A percentile compares a stretch with the other conserved stretches of the same genome.
Evolutionary conservation across 2,797 vertebrate species (phyloP).

Genomic region (Telmatherina bonti): DNA sequence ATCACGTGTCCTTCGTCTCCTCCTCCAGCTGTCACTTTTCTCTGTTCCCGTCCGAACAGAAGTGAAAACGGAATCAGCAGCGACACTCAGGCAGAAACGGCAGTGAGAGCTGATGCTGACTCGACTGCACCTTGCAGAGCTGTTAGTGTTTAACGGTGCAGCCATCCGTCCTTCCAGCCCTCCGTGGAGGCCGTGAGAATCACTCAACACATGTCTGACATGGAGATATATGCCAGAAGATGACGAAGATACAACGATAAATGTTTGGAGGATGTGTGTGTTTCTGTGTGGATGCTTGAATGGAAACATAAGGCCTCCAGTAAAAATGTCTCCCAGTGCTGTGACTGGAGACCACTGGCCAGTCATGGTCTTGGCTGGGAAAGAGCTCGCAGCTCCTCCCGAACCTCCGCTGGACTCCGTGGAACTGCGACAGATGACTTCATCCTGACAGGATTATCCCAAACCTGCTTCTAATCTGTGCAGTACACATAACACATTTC

Average conservation of each 20-base stretch:
- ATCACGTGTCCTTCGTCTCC: too few species aligned
- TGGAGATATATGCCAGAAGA: conserved; percentile 67
- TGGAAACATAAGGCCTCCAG: conserved; percentile 75
- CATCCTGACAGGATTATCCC: conserved; percentile 93
- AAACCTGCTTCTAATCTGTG: conserved; percentile 95
- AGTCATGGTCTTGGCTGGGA: conserved; percentile 90
- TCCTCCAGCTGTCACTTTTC: too few species aligned
- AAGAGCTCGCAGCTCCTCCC: conserved; percentile 70
- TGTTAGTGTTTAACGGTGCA: conserved; percentile 68
- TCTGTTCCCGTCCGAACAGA: too few species aligned
- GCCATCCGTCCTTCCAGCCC: conserved; percentile 58
- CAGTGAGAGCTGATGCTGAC: conserved; percentile 36
- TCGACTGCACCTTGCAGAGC: conserved; percentile 62
- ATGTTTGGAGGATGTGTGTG: conserved; percentile 41
- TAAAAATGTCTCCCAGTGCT: conserved; percentile 85
- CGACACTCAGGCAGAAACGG: too few species aligned
- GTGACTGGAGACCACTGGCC: conserved; percentile 89
- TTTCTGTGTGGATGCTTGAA: conserved; percentile 55
- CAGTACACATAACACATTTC: conserved; percentile 94
- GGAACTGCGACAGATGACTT: conserved; percentile 91
- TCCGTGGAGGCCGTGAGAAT: conserved; percentile 68
- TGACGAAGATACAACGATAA: conserved; percentile 71
- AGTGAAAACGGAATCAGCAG: too few species aligned
- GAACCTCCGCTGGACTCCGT: conserved; percentile 75
- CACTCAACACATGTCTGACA: conserved; percentile 70